Base-by-base conservation (phyloP, 1,140 invertebrate species). In the Linepithema humile region DNA sequence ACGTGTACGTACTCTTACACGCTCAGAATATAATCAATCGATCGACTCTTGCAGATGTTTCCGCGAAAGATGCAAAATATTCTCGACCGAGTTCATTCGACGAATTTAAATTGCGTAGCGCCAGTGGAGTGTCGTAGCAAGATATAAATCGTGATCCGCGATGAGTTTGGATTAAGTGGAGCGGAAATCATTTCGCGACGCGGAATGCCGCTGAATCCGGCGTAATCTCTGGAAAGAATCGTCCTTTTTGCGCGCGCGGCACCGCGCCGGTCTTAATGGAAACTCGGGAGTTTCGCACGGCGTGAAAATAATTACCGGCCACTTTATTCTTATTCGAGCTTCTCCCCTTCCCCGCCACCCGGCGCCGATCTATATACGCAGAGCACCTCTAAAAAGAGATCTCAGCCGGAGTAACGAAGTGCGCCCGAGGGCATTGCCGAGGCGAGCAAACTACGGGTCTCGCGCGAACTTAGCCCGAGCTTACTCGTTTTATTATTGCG, bases 221-320 rank as follows among this genome's bases (percentile, higher is more conserved):
- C 53, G 70, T 74, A 82, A 74, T 82, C 70, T 74, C 70, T 38
- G 20, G 40, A 45, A 50, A 74, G 69, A 82, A 74, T 82, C 38
- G 43, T 70, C 26, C 20, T 72, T 82, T 82, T 82, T 60, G 55
- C 32, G 15, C 17, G 69, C 40, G 78, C 50, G 29, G 53, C 29
- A 48, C 55, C 15, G 43, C 20, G n/a, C 26, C 29, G 69, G 15
- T 82, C 78, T 82, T 82, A 82, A 74, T 74, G 55, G 69, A 72
- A 82, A 59, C 65, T 5, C 57, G 23, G 65, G 43, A 53, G 77
- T 80, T 80, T 86, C 70, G 60, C 64, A 29, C 32, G 53, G 38
- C 26, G 80, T 43, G 57, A 87, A 86, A 87, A 88, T 88, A 88
- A 88, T 88, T 88, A 85, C 70, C 75, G 57, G 62, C 26, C 65